A percentile compares a stretch with the other conserved stretches of the same genome.
Evolutionary conservation across 1,140 invertebrate species (phyloP).

Genomic region (Vanessa atalanta): DNA sequence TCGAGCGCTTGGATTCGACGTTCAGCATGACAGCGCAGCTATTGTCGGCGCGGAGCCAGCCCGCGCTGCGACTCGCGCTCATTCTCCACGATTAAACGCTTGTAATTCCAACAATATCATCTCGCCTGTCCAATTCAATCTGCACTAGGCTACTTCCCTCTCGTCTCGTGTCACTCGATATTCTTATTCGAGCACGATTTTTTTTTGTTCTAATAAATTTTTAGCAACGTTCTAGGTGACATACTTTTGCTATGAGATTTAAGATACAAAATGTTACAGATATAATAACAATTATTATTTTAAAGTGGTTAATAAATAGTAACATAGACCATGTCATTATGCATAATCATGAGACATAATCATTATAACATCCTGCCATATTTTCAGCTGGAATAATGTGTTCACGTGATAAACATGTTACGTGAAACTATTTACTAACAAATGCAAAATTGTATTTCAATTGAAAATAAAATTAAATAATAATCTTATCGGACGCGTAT

Average conservation of each 20-base stretch:
- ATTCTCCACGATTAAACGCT: slow-evolving; percentile 76
- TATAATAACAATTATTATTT: background rate
- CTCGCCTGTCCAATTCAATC: slow-evolving; percentile 71
- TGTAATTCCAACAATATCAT: slow-evolving; percentile 78
- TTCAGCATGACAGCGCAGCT: slow-evolving; percentile 72
- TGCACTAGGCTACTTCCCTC: slow-evolving; percentile 50
- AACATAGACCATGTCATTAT: no score
- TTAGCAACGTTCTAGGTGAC: slow-evolving; percentile 34
- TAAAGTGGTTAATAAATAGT: slow-evolving; percentile 4
- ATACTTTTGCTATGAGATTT: slow-evolving; percentile 33
- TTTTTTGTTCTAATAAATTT: slow-evolving; percentile 45
- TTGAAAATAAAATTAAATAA: background rate
- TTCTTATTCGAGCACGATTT: slow-evolving; percentile 42
- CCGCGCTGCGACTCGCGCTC: slow-evolving; percentile 58
- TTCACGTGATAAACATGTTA: no score
- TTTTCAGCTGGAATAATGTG: no score
- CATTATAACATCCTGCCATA: no score
- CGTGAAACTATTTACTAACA: no score
- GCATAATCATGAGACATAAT: no score
- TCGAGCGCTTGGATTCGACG: slow-evolving; percentile 63
- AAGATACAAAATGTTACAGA: slow-evolving; percentile 10
- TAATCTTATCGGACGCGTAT: background rate
- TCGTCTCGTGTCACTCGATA: slow-evolving; percentile 55
- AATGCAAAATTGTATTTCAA: no score
- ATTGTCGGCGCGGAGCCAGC: slow-evolving; percentile 65